Evolutionary conservation across 2,888 invertebrate species (phyloP), one percentile per base, ranked within the genome.

Genomic region (Gymnoscelis rufifasciata): DNA sequence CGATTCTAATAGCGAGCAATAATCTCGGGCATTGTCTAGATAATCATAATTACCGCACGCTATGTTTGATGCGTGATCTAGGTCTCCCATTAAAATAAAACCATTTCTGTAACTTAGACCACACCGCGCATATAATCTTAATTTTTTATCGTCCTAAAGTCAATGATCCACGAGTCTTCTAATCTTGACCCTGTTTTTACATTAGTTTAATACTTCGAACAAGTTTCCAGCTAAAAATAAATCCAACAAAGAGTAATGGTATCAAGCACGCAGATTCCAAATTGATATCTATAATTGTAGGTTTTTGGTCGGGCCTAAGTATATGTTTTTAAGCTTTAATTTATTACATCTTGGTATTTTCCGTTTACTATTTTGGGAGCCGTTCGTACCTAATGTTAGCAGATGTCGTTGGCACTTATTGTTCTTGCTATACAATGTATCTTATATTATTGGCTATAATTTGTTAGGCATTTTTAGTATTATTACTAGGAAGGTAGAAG

Each of bases 1-100:
- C 52, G 40, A 57, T 56, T 61, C 48, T 63, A 54, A 43, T 33
- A n/a, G 14, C 10, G 30, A 30, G 39, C 36, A 38, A 23, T 35
- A 15, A 11, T 33, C 37, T 41, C 11, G 23, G 15, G n/a, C 28
- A 27, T 44, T 43, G 33, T 42, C 42, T 51, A 31, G 33, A 8
- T 35, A 10, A 31, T 39, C 39, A 43, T 36, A 30, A 19, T 43
- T 37, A 37, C 28, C 24, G 37, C 7, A 7, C 15, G 15, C 19
- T 6, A 14, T 10, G 31, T 33, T 14, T 19, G 2, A 19, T 5
- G n/a, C n/a, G n/a, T n/a, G 19, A 19, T 19, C 5, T 3, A 19
- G 2, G 19, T 19, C 19, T 19, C 5, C 19, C 19, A 19, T 19
- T 19, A 3, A 19, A 19, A 5, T 19, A 19, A 19, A n/a, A n/a